phyloP scores from a whole-genome alignment of 2,113 vertebrate genomes.

The Hassar affinis region DNA sequence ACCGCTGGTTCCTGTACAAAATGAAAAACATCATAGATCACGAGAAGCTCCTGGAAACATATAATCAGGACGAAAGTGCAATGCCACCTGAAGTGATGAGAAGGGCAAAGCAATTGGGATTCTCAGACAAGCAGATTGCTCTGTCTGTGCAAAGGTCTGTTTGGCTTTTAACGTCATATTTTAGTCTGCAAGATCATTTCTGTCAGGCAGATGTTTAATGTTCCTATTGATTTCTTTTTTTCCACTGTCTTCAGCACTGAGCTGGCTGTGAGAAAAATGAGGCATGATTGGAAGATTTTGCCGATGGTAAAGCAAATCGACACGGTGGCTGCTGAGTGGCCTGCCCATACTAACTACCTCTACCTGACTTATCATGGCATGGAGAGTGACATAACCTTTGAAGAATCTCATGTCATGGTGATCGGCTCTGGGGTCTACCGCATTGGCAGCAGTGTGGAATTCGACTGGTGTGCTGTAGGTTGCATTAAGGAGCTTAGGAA shows the following conservation, averaged over 20 bases:
- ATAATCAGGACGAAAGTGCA: constrained; percentile 72
- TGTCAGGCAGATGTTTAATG: not conserved
- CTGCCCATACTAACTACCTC: constrained; percentile 91
- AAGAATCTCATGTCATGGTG: constrained; percentile 87
- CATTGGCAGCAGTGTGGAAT: constrained; percentile 96
- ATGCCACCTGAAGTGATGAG: constrained; percentile 78
- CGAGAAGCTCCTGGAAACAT: constrained; percentile 76
- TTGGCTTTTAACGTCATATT: not conserved
- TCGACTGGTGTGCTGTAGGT: constrained; percentile 95
- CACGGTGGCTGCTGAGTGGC: constrained; percentile 95
- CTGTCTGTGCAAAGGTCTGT: constrained; percentile 83
- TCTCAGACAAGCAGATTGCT: constrained; percentile 96
- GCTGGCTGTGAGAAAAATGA: constrained; percentile 88
- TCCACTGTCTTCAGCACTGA: constrained; percentile 80
- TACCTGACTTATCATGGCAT: constrained; percentile 91
- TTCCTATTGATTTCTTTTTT: not conserved
- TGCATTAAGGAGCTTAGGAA: constrained; percentile 94
- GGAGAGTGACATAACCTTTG: constrained; percentile 82
- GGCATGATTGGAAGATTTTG: constrained; percentile 85
- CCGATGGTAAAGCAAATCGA: constrained; percentile 96
- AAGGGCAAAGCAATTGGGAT: constrained; percentile 91
- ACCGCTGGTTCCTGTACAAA: constrained; percentile 96
- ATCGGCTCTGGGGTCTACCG: constrained; percentile 95
- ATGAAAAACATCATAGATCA: constrained; percentile 93
- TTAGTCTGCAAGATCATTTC: not conserved